phyloP scores from a whole-genome alignment of 2,113 vertebrate genomes.

The Vireo altiloquus region DNA sequence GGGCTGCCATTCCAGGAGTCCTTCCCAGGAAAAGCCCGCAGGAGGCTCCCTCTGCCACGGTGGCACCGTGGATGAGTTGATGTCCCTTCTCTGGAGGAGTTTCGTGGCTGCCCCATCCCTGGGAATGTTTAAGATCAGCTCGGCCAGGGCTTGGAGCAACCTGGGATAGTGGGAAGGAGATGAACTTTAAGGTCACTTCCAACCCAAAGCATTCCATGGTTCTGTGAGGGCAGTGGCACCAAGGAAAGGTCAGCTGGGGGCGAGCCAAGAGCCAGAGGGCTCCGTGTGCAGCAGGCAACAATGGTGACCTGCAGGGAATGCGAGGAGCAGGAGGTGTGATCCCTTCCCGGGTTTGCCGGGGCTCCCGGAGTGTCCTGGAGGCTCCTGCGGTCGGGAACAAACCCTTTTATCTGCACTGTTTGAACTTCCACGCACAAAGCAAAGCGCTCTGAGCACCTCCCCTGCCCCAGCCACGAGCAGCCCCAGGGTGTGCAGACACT shows the following conservation, averaged over 20 bases:
- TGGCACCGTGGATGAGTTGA: rapidly evolving
- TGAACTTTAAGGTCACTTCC: not conserved
- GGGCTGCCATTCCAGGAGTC: not conserved
- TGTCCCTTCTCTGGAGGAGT: rapidly evolving
- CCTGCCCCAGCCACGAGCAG: not conserved
- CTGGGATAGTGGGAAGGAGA: not conserved
- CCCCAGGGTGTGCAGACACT: not conserved
- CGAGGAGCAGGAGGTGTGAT: not conserved
- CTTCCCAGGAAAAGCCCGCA: not conserved
- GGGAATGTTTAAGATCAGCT: not conserved
- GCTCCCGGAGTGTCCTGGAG: not conserved
- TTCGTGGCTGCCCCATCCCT: not conserved
- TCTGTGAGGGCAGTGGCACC: not conserved
- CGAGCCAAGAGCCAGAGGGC: not conserved
- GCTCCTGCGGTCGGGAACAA: not conserved
- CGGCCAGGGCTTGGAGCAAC: not conserved
- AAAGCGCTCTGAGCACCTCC: not conserved
- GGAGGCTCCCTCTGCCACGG: not conserved
- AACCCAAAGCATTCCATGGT: not conserved
- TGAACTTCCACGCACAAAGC: not conserved
- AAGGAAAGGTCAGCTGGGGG: not conserved
- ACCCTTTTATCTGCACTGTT: not conserved
- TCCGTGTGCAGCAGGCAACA: not conserved
- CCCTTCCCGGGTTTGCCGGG: not conserved
- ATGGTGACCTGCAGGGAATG: not conserved